These are phyloP conservation scores for Sardinella longiceps DNA, from an alignment of 2,797 vertebrate genomes.

Conservation along the genomic window DNA sequence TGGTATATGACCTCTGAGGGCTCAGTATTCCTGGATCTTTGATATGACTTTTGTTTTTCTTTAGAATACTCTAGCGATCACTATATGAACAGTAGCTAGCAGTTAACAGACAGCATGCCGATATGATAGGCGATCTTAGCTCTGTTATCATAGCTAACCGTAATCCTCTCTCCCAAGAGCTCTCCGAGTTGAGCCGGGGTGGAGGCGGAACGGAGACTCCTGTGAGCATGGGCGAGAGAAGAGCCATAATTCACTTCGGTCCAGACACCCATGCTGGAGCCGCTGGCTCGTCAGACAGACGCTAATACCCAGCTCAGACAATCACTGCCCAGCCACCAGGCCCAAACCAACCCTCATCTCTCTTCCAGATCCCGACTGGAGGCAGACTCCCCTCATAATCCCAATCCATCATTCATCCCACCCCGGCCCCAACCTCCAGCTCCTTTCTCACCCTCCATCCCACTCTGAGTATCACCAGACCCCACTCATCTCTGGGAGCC, in stretches of 20 bases:
- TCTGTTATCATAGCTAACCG: background rate
- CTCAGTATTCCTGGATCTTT: too few relatives aligned
- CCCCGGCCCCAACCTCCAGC: background rate
- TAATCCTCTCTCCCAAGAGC: background rate
- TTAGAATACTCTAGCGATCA: background rate
- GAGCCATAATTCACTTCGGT: background rate
- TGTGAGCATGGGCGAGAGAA: background rate
- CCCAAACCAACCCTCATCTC: background rate
- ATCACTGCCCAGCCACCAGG: background rate
- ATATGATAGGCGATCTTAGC: background rate
- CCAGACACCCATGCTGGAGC: background rate
- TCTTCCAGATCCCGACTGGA: background rate
- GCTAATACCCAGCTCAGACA: conserved; percentile 16
- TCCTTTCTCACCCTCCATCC: background rate
- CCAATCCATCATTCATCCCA: background rate
- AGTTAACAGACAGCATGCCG: background rate
- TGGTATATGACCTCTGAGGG: background rate
- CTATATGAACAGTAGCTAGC: background rate
- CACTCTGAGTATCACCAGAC: background rate
- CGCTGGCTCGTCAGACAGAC: background rate
- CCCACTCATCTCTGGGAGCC: background rate
- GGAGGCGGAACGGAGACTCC: background rate
- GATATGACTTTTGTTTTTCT: background rate
- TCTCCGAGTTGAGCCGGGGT: background rate
- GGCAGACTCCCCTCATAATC: background rate